Percentiles rank a stretch among this genome's conserved stretches.
Evolutionary conservation across 2,113 vertebrate genomes (phyloP).

Genomic region (Onychostoma macrolepis): DNA sequence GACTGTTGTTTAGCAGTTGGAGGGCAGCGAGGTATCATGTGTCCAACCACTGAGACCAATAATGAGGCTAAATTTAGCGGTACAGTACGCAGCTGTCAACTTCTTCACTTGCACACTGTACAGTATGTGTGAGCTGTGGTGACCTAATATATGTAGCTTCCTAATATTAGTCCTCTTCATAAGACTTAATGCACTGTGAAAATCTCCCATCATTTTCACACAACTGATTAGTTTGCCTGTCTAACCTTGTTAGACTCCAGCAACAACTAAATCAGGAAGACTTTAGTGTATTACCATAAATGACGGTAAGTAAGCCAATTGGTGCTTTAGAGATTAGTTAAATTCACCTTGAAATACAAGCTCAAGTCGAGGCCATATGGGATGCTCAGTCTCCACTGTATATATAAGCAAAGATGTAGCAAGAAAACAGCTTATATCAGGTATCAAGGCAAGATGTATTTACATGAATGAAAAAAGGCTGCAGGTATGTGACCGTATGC

Average conservation of each 20-base stretch:
- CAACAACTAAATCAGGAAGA: conserved; percentile 27
- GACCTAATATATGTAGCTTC: background rate
- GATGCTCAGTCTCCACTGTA: conserved; percentile 18
- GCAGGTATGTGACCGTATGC: conserved; percentile 5
- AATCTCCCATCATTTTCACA: conserved; percentile 29
- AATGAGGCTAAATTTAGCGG: conserved; percentile 33
- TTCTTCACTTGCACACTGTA: conserved; percentile 6
- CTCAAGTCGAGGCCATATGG: conserved; percentile 37
- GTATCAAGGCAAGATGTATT: conserved; percentile 5
- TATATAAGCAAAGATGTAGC: conserved; percentile 7
- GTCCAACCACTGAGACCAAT: background rate
- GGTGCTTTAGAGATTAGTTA: conserved; percentile 10
- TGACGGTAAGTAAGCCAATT: conserved; percentile 14
- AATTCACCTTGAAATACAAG: conserved; percentile 34
- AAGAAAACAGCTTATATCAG: background rate
- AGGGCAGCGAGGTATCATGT: background rate
- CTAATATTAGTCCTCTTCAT: conserved; percentile 17
- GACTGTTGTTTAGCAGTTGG: background rate
- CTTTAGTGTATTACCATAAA: background rate
- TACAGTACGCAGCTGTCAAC: conserved; percentile 27
- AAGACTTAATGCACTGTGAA: conserved; percentile 32
- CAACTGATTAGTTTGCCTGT: conserved; percentile 31
- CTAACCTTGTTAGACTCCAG: conserved; percentile 13
- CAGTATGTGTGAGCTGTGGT: background rate
- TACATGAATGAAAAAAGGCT: background rate